Evolutionary conservation across 2,797 vertebrate genomes (phyloP).

Genomic region (Zalophus californianus): DNA sequence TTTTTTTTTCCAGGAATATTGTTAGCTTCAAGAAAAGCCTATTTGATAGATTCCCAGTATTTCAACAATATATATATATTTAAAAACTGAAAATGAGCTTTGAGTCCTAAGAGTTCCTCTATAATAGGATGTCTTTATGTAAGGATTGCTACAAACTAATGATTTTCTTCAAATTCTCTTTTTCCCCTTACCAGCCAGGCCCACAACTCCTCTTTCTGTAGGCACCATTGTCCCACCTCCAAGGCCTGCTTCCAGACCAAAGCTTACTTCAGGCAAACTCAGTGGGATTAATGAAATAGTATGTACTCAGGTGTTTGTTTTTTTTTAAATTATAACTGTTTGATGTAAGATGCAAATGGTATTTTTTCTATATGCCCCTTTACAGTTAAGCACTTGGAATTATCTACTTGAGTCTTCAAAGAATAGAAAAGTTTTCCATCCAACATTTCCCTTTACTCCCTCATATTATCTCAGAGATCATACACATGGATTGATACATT

Average conservation of each 20-base stretch:
- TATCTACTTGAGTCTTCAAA: slow-evolving; percentile 34
- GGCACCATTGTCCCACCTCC: slow-evolving; percentile 96
- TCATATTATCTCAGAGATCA: neutral
- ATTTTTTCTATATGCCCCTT: slow-evolving; percentile 49
- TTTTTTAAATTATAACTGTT: slow-evolving; percentile 10
- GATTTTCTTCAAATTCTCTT: slow-evolving; percentile 78
- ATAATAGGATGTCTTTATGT: slow-evolving; percentile 56
- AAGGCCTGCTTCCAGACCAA: slow-evolving; percentile 96
- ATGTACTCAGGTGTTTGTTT: slow-evolving; percentile 84
- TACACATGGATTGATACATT: neutral
- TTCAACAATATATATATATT: slow-evolving; percentile 13
- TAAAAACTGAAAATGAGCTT: slow-evolving; percentile 38
- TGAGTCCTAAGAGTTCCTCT: slow-evolving; percentile 39
- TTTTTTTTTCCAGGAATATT: slow-evolving; percentile 15
- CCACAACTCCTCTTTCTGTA: slow-evolving; percentile 93
- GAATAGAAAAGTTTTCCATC: neutral
- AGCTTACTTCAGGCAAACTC: slow-evolving; percentile 94
- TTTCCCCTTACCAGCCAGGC: slow-evolving; percentile 89
- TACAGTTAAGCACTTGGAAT: slow-evolving; percentile 49
- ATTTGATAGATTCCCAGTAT: neutral
- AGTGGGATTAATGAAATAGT: slow-evolving; percentile 98
- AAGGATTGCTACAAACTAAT: slow-evolving; percentile 73
- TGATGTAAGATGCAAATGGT: slow-evolving; percentile 64
- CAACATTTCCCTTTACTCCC: neutral
- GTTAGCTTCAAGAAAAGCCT: slow-evolving; percentile 48